Percentiles rank a stretch among this genome's conserved stretches.
Evolutionary conservation across 2,888 invertebrate species (phyloP).

Genomic region (Tromatobia lineatoria): DNA sequence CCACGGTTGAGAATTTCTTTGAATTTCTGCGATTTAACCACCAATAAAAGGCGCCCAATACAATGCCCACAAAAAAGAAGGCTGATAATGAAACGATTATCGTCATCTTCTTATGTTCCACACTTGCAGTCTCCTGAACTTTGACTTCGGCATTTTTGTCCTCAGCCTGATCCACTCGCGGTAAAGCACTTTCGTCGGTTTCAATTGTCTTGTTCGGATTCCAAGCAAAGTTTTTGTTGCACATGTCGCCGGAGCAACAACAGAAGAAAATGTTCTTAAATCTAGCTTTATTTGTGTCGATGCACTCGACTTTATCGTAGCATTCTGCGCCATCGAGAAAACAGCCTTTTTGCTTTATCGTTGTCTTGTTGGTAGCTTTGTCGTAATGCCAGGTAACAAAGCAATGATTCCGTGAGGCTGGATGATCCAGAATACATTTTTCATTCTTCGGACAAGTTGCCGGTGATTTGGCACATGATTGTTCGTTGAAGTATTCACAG

Average conservation of each 20-base stretch:
- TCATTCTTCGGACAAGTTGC: slow-evolving; percentile 79
- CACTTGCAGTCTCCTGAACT: not conserved
- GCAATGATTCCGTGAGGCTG: slow-evolving; percentile 92
- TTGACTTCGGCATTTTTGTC: not conserved
- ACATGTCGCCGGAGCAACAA: slow-evolving; percentile 94
- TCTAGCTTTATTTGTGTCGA: slow-evolving; percentile 88
- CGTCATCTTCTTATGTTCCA: not conserved
- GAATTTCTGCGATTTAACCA: not conserved
- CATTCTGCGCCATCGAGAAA: slow-evolving; percentile 93
- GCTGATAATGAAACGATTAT: not conserved
- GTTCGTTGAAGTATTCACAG: not conserved
- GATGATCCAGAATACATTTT: slow-evolving; percentile 89
- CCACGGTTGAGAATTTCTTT: too few relatives aligned
- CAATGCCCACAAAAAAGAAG: not conserved
- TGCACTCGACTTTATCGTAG: slow-evolving; percentile 90
- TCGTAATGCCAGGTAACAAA: slow-evolving; percentile 93
- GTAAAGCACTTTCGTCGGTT: slow-evolving; percentile 82
- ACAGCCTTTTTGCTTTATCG: slow-evolving; percentile 88
- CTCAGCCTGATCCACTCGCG: not conserved
- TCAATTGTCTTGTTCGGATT: slow-evolving; percentile 87
- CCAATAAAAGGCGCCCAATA: not conserved
- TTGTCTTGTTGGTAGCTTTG: slow-evolving; percentile 88
- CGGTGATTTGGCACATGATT: not conserved
- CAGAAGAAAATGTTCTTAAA: slow-evolving; percentile 92
- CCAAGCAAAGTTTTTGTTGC: slow-evolving; percentile 93